Base-by-base conservation (phyloP, 2,888 invertebrate genomes). In the Kuschelorhynchus macadamiae region DNA sequence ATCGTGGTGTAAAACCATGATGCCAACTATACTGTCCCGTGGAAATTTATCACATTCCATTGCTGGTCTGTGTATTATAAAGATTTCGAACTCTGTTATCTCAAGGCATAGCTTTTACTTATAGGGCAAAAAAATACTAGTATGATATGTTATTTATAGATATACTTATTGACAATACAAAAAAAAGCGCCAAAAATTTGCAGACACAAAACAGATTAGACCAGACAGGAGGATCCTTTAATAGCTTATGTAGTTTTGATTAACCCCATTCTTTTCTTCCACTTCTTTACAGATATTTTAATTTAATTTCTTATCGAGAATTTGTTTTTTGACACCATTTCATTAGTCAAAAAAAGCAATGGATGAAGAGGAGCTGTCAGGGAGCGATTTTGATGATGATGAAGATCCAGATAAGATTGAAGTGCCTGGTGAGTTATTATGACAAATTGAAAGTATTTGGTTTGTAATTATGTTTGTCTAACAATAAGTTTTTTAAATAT, bases 371-470 rank as follows among this genome's bases (percentile, higher is more conserved):
- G 86, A 86, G 67, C 85, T 87, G 70, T 88, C 88, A 39, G 89
- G 87, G 44, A 89, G 88, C 32, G 93, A 93, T 81, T 93, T 93
- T 79, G 93, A 93, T 81, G 93, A 94, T 77, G 94, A 94, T 82
- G 94, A 93, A 77, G 95, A 95, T 87, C 95, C 95, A 63, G 95
- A 95, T 83, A 94, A 92, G 85, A 91, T 94, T 84, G 93, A 94
- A 88, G 94, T 95, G 44, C 95, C 95, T 82, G 95, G 94, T 92
- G 83, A 84, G 47, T 9, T 20, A 14, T 44, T 50, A 21, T 20
- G 18, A 25, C 30, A 39, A 30, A 9, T 33, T 46, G 46, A 36
- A 56, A 52, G 30, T 25, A 5, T 1, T 50, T 50, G 4, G 2
- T 47, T 47, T 47, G 1, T 46, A 12, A 21, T 21, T 21, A 3